Conservation (phyloP, 2,888 invertebrate genomes). For the Ornithoptera alexandrae region DNA sequence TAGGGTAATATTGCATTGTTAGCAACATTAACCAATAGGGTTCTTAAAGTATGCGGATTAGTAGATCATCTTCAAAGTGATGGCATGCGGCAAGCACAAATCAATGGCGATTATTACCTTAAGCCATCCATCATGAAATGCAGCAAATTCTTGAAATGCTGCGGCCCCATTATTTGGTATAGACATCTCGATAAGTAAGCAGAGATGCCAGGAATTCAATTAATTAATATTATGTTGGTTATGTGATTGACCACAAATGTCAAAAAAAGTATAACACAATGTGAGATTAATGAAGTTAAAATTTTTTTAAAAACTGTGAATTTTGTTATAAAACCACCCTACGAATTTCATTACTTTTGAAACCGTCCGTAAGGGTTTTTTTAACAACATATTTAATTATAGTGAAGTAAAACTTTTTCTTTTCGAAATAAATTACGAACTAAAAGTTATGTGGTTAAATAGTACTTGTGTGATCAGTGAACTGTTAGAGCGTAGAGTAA, state of each 20-base stretch:
- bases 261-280: no score
- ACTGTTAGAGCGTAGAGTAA: conserved; percentile 33
- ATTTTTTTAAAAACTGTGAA: no score
- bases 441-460: conserved; percentile 1
- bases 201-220: background rate
- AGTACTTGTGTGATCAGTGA: conserved; percentile 22
- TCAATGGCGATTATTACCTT: conserved; percentile 7
- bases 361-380: no score
- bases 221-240: background rate
- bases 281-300: no score
- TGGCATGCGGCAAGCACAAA: conserved; percentile 17
- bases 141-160: conserved; percentile 13
- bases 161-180: background rate
- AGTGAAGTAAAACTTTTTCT: background rate
- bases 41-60: conserved; percentile 12
- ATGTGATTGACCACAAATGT: no score
- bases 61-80: conserved; percentile 6
- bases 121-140: background rate
- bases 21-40: background rate
- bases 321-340: no score
- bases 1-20: background rate
- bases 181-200: background rate
- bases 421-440: background rate
- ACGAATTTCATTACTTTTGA: no score
- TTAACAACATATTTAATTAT: background rate